Conservation (phyloP, 2,797 vertebrate species). For the Hoplostethus atlanticus region DNA sequence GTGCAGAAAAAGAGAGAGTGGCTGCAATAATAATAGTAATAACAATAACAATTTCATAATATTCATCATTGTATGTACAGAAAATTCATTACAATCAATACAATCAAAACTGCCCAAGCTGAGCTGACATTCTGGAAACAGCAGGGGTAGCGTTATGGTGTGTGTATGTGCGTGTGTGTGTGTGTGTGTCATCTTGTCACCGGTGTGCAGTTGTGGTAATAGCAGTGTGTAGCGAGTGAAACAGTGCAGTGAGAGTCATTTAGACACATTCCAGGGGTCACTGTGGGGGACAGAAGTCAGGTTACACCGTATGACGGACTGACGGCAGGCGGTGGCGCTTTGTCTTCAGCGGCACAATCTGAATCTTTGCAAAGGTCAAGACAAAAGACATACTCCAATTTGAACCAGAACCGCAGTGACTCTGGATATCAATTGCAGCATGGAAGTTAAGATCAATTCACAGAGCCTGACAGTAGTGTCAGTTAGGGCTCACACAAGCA, state of each 20-base stretch:
- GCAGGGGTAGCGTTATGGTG: constrained; percentile 73
- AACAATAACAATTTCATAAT: constrained; percentile 78
- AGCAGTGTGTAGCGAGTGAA: constrained; percentile 67
- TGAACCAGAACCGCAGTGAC: constrained; percentile 16
- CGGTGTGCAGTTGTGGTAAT: constrained; percentile 49
- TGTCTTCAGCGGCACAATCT: constrained; percentile 44
- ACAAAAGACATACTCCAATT: constrained; percentile 30
- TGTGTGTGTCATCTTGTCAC: constrained; percentile 37
- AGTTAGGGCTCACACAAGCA: not conserved
- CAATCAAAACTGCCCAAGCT: constrained; percentile 89
- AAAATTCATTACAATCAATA: constrained; percentile 87
- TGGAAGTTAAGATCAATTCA: not conserved
- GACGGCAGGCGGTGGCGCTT: constrained; percentile 40
- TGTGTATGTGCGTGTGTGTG: constrained; percentile 51
- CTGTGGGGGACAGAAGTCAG: constrained; percentile 60
- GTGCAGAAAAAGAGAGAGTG: constrained; percentile 75
- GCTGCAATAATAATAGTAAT: constrained; percentile 82
- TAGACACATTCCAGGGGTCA: constrained; percentile 76
- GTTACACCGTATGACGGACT: constrained; percentile 23
- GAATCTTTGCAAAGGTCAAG: constrained; percentile 46
- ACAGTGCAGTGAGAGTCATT: constrained; percentile 64
- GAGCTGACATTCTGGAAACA: constrained; percentile 88
- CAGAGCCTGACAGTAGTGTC: not conserved
- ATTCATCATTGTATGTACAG: constrained; percentile 84
- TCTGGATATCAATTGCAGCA: not conserved